Evolutionary conservation across 2,113 vertebrate genomes (phyloP), one percentile per base, ranked within the genome.

Genomic region (Isichthys henryi): DNA sequence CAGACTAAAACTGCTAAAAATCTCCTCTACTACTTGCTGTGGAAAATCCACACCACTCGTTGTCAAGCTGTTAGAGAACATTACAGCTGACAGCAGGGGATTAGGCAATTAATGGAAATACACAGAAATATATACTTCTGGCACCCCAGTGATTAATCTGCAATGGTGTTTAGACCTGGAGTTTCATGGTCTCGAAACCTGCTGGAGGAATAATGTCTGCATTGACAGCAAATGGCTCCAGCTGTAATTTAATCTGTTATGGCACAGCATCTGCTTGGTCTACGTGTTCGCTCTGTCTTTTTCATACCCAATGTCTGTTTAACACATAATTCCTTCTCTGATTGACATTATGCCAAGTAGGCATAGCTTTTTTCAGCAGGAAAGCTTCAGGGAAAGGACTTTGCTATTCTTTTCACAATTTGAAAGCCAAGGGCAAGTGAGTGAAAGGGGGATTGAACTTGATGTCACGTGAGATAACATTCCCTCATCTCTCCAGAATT

Each of bases 401-500:
- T 62, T 66, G 62, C 10, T 31, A 70, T 70, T 70, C 62, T 13
- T 70, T 70, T 70, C n/a, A 27, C 10, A 31, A 70, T 70, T 70
- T 31, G 62, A 70, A 70, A 31, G 27, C 62, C n/a, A n/a, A 66
- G 62, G 35, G 11, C 74, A 35, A 5, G 74, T 39, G 31, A 43
- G 35, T 39, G 74, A 39, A 80, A 39, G 74, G n/a, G 17, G 58
- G 13, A 4, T 62, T 5, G 19, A 62, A 62, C 1, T 21, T 62
- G 23, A n/a, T 62, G 6, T 62, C 21, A 62, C 23, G 5, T 6
- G 8, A 31, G 43, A 2, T 80, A 11, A 10, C 23, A 85, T 21
- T 85, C 82, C 46, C 21, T 3, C 39, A 53, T n/a, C 58, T 88
- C 50, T 92, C 80, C 35, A 96, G 95, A 90, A 8, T 1, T 97